phyloP scores from a whole-genome alignment of 2,888 invertebrate genomes.

The Himalopsyche japonica region DNA sequence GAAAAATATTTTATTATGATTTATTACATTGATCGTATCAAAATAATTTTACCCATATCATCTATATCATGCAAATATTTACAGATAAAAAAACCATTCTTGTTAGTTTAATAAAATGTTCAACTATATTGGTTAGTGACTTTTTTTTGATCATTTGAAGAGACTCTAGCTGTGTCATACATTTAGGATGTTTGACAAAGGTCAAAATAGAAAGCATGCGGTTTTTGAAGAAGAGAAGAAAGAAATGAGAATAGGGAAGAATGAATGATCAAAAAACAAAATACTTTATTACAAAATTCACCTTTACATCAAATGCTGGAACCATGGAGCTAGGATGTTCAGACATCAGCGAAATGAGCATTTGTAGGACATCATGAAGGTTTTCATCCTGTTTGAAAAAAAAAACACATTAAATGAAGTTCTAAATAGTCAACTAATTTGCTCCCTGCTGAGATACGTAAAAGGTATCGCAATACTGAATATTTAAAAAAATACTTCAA shows the following conservation, averaged over 20 bases:
- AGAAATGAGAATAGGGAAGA: neutral
- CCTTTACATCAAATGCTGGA: conserved; percentile 96
- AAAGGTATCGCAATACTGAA: no score
- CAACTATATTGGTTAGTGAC: neutral
- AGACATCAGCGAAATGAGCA: conserved; percentile 95
- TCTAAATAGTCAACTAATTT: neutral
- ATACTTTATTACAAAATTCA: conserved; percentile 41
- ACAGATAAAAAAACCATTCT: no score
- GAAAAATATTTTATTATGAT: no score
- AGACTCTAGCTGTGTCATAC: neutral
- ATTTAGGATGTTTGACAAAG: neutral
- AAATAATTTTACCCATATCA: no score
- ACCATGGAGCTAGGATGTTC: conserved; percentile 99
- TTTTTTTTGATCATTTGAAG: neutral
- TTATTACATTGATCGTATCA: no score
- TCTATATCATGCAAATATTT: no score
- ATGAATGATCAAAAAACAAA: conserved; percentile 9
- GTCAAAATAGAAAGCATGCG: neutral
- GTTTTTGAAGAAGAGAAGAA: neutral
- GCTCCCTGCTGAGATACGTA: no score
- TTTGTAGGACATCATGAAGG: conserved; percentile 95
- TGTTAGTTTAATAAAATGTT: no score
- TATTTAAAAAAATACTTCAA: no score
- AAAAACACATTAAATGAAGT: conserved; percentile 41
- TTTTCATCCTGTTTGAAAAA: conserved; percentile 81